phyloP scores from a whole-genome alignment of 2,888 invertebrate species.

The Serripes groenlandicus region DNA sequence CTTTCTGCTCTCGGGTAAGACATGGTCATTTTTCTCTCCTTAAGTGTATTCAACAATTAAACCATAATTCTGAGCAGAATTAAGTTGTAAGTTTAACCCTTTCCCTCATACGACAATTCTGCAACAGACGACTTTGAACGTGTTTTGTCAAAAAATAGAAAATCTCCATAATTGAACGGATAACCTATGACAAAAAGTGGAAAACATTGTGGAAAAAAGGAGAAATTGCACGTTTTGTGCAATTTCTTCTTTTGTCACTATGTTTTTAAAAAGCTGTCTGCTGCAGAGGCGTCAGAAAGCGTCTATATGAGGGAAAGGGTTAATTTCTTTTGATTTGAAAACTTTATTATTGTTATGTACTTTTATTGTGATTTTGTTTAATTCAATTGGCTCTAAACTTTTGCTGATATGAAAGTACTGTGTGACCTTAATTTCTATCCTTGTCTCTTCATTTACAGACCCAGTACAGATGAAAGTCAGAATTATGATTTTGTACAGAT shows the following conservation, averaged over 20 bases:
- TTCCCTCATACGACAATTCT: no score
- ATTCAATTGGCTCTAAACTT: no score
- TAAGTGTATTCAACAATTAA: no score
- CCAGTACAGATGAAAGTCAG: slow-evolving; percentile 69
- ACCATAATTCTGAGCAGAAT: no score
- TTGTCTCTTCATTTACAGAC: slow-evolving; percentile 3
- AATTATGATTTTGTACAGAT: slow-evolving; percentile 81
- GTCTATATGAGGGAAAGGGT: neutral
- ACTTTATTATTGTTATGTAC: no score
- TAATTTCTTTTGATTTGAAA: no score
- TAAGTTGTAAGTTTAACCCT: neutral
- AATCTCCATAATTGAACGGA: no score
- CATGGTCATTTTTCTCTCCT: no score
- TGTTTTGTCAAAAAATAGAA: no score
- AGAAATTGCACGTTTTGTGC: neutral
- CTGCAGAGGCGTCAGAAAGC: neutral
- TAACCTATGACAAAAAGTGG: no score
- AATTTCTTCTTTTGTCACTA: neutral
- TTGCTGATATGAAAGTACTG: neutral
- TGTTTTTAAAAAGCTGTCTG: neutral
- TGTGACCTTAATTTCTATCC: neutral
- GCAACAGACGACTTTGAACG: neutral
- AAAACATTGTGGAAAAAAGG: neutral
- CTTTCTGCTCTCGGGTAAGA: slow-evolving; percentile 54
- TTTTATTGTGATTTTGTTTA: no score